phyloP scores from a whole-genome alignment of 2,888 invertebrate species.

The Endotricha flammealis region DNA sequence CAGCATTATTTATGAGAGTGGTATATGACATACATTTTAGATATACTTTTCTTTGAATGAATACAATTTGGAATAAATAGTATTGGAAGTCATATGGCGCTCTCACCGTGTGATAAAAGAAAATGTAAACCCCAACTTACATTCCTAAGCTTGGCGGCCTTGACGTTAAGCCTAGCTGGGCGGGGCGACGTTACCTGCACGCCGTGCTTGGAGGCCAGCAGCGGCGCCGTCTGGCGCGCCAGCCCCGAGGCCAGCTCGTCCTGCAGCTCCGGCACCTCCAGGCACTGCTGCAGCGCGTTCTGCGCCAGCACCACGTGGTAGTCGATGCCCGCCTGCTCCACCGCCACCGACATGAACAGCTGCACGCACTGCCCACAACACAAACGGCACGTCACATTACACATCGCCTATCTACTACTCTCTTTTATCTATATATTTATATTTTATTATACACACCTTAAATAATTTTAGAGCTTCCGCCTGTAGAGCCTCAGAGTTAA shows the following conservation, averaged over 20 bases:
- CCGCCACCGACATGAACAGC: slow-evolving; percentile 96
- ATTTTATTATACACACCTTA: slow-evolving; percentile 80
- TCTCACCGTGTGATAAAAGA: not conserved
- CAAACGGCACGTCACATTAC: not conserved
- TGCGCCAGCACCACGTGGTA: slow-evolving; percentile 98
- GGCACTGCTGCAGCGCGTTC: slow-evolving; percentile 95
- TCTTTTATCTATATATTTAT: too few relatives aligned
- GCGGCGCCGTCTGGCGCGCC: slow-evolving; percentile 94
- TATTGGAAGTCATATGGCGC: not conserved
- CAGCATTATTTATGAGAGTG: slow-evolving; percentile 7
- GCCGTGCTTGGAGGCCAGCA: slow-evolving; percentile 87
- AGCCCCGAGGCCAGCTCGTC: slow-evolving; percentile 95
- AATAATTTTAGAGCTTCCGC: slow-evolving; percentile 95
- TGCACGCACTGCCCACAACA: slow-evolving; percentile 86
- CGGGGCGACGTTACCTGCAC: slow-evolving; percentile 81
- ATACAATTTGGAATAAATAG: not conserved
- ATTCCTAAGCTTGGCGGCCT: slow-evolving; percentile 66
- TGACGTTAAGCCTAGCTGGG: slow-evolving; percentile 36
- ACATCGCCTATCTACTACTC: not conserved
- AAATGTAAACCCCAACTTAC: slow-evolving; percentile 44
- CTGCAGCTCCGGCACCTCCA: slow-evolving; percentile 93
- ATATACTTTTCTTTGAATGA: too few relatives aligned
- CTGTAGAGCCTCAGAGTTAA: slow-evolving; percentile 92
- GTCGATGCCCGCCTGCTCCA: slow-evolving; percentile 97
- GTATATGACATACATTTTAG: not conserved